Base-by-base conservation (phyloP, 2,797 vertebrate species). In the Pangasius djambal region DNA sequence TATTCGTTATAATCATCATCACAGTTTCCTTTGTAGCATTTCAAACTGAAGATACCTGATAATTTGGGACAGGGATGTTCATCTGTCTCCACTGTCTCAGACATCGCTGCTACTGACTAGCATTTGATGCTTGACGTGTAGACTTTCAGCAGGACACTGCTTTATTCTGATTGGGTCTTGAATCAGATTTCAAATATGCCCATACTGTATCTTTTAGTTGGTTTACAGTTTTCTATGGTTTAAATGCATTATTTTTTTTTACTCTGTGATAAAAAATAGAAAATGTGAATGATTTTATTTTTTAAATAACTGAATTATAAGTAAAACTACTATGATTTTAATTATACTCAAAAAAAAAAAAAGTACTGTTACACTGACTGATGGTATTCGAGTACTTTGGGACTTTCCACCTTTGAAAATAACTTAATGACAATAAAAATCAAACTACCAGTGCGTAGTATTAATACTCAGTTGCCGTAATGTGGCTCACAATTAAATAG, bases 401-500 rank as follows among this genome's bases (percentile, higher is more conserved):
- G 63, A 85, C 28, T 85, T 69, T 69, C 37, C 44, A 69, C n/a
- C 18, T 25, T 83, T 83, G 61, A 83, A n/a, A 63, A 61, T 28
- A 63, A 63, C 34, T 61, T 63, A 28, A 37, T 44, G 12, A 5
- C 61, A n/a, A 1, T 9, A 67, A 67, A 84, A 48, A 31, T 22
- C 63, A 50, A 84, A 55, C 63, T 74, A 63, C 84, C 65, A 82
- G 84, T 34, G 63, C 77, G 18, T 63, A 81, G 61, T 89, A 63
- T 89, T 86, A 70, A 57, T 48, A 70, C 59, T 82, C 79, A 40
- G 31, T 82, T 59, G 52, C 18, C 31, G 75, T 81, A 67, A 55
- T 61, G 70, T 83, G 85, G 70, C 59, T 77, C 59, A 50, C 61
- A 88, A 69, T 57, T 84, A 85, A 87, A 86, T 22, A 25, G 44